These are phyloP conservation scores for Scaptodrosophila lebanonensis DNA, from an alignment of 1,140 invertebrate species.

Conservation along the genomic window DNA sequence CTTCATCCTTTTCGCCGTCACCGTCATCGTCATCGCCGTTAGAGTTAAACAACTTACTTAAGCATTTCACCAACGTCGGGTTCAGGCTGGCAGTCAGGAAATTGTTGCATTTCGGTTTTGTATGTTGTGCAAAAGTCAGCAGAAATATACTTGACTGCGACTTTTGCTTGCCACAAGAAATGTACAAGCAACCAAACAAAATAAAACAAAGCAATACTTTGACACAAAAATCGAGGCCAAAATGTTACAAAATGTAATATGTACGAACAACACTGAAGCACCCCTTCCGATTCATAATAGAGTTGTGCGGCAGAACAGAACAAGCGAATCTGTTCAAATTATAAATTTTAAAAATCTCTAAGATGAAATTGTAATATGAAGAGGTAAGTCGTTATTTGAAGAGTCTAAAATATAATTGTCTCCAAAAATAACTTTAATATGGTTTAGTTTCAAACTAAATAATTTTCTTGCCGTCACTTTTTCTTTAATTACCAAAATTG, in stretches of 20 bases:
- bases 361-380: too few species aligned
- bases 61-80: constrained; percentile 26
- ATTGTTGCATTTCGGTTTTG: constrained; percentile 66
- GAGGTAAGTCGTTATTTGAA: too few species aligned
- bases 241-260: constrained; percentile 63
- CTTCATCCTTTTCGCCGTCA: constrained; percentile 32
- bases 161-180: constrained; percentile 58
- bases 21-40: constrained; percentile 25
- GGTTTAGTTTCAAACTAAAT: too few species aligned
- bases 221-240: constrained; percentile 60
- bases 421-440: too few species aligned
- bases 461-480: too few species aligned
- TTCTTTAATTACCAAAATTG: too few species aligned
- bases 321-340: too few species aligned
- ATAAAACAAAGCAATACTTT: constrained; percentile 6
- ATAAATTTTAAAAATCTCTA: too few species aligned
- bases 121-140: constrained; percentile 63
- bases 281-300: too few species aligned
- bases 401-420: too few species aligned
- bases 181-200: constrained; percentile 20
- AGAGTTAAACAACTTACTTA: constrained; percentile 72
- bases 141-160: constrained; percentile 71
- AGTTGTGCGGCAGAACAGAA: too few species aligned
- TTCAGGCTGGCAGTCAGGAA: constrained; percentile 52
- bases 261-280: too few species aligned